These are phyloP conservation scores for Aspidapion aeneum DNA, from an alignment of 2,888 invertebrate species.

Conservation along the genomic window DNA sequence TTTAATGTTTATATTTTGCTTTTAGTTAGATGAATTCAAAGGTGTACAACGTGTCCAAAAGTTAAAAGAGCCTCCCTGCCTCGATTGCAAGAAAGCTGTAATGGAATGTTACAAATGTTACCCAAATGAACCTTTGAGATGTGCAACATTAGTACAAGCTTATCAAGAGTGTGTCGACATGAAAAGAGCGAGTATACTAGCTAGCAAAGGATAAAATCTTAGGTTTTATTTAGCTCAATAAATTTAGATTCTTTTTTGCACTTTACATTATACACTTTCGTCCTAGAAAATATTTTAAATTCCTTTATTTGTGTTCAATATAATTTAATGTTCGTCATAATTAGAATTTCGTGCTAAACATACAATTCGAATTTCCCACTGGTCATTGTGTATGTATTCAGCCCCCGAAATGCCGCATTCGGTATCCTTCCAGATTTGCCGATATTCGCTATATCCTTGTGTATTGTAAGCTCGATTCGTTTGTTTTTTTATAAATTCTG, in stretches of 20 bases:
- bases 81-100: conserved; percentile 53
- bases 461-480: no score
- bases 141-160: conserved; percentile 57
- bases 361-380: no score
- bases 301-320: no score
- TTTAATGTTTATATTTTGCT: no score
- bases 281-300: no score
- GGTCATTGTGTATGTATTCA: no score
- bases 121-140: conserved; percentile 57
- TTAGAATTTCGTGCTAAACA: no score
- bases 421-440: no score
- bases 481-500: no score
- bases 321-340: no score
- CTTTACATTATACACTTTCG: conserved; percentile 1
- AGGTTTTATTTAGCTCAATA: not conserved
- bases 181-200: conserved; percentile 47
- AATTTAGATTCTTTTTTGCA: conserved; percentile 10
- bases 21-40: conserved; percentile 36
- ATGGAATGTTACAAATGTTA: conserved; percentile 58
- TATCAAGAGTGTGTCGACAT: conserved; percentile 60
- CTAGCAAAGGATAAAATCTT: conserved; percentile 28
- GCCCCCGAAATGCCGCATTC: no score
- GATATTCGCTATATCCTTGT: no score
- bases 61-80: conserved; percentile 50
- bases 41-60: conserved; percentile 23